Evolutionary conservation across 2,888 invertebrate genomes (phyloP).

Genomic region (Tenthredo scrophulariae): DNA sequence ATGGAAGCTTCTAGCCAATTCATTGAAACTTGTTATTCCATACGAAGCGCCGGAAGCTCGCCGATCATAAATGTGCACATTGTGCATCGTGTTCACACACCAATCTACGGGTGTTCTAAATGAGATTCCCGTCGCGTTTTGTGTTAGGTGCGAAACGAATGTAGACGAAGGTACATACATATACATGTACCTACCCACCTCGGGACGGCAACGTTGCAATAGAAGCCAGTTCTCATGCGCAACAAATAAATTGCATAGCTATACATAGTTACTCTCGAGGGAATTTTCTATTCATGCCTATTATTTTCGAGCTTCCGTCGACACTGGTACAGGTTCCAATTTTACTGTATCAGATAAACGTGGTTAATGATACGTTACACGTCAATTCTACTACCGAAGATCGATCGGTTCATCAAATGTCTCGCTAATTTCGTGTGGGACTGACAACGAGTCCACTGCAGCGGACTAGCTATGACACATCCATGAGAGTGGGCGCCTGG

Average conservation of each 20-base stretch:
- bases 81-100: conserved; percentile 8
- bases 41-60: conserved; percentile 12
- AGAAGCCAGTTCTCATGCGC: conserved; percentile 15
- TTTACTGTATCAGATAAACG: neutral
- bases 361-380: neutral
- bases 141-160: conserved; percentile 25
- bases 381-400: neutral
- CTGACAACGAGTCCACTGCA: neutral
- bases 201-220: neutral
- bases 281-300: neutral
- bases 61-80: conserved; percentile 30
- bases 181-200: neutral
- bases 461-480: neutral
- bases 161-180: neutral
- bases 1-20: neutral
- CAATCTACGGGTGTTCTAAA: conserved; percentile 5
- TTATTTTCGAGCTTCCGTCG: neutral
- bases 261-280: neutral
- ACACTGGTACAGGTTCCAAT: neutral
- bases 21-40: neutral
- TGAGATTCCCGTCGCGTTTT: conserved; percentile 41
- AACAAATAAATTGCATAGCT: conserved; percentile 19
- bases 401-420: neutral
- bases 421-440: neutral
- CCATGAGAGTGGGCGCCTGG: neutral